phyloP scores from a whole-genome alignment of 1,140 invertebrate genomes.

The Drosophila parabipectinata region DNA sequence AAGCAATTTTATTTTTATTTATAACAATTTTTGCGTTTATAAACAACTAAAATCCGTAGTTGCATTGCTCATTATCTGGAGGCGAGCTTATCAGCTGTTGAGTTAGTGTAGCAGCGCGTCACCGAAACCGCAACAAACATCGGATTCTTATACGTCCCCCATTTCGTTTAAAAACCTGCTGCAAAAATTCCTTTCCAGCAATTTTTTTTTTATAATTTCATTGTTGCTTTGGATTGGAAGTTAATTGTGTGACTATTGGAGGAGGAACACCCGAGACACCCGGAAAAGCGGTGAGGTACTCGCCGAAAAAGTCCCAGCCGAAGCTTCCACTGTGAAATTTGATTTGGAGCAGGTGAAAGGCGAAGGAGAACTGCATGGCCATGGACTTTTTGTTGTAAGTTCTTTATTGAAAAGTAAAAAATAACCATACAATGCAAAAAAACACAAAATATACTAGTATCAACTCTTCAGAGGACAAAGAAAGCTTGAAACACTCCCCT shows the following conservation, averaged over 20 bases:
- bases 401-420: constrained; percentile 33
- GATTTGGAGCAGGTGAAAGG: constrained; percentile 39
- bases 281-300: constrained; percentile 16
- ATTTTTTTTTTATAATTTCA: constrained; percentile 11
- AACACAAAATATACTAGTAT: constrained; percentile 1
- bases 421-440: neutral
- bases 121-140: neutral
- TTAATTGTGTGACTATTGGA: constrained; percentile 20
- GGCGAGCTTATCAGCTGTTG: constrained; percentile 29
- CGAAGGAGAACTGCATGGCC: constrained; percentile 60
- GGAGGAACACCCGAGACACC: constrained; percentile 6
- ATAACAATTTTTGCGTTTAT: constrained; percentile 54
- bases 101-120: neutral
- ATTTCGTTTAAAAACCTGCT: constrained; percentile 32
- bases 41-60: constrained; percentile 33
- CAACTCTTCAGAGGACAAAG: constrained; percentile 46
- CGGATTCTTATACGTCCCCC: constrained; percentile 1
- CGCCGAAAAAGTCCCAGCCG: constrained; percentile 2
- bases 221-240: constrained; percentile 33
- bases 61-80: constrained; percentile 9
- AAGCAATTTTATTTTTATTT: constrained; percentile 54
- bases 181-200: constrained; percentile 23
- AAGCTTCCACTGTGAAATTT: constrained; percentile 3
- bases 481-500: constrained; percentile 27
- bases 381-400: constrained; percentile 84